phyloP scores from a whole-genome alignment of 2,113 vertebrate species.

The Empidonax alnorum region DNA sequence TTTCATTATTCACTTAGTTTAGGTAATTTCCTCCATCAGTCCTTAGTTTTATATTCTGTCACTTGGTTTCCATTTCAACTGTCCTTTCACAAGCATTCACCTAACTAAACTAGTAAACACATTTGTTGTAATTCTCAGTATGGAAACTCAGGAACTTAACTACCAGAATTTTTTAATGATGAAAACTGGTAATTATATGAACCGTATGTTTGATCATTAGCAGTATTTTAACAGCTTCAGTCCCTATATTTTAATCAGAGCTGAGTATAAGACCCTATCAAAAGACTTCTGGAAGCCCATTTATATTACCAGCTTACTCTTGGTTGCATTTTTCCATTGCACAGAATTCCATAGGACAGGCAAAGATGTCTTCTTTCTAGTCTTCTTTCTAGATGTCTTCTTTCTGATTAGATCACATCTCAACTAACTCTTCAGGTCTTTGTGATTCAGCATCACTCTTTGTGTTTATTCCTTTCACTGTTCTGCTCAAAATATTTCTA shows the following conservation, averaged over 20 bases:
- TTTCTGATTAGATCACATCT: neutral
- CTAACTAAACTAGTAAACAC: neutral
- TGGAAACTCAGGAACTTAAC: neutral
- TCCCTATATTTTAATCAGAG: neutral
- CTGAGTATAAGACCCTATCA: neutral
- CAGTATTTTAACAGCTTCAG: neutral
- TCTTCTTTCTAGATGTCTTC: neutral
- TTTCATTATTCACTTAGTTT: neutral
- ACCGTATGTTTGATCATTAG: neutral
- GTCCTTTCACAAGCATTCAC: neutral
- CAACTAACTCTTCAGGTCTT: neutral
- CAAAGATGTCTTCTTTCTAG: neutral
- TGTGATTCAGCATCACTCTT: neutral
- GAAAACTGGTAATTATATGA: neutral
- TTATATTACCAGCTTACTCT: neutral
- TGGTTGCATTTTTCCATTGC: neutral
- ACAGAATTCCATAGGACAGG: neutral
- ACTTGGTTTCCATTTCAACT: neutral
- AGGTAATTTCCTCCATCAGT: neutral
- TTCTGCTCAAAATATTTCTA: fast-evolving
- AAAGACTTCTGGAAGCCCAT: neutral
- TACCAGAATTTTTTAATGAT: neutral
- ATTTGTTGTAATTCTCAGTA: neutral
- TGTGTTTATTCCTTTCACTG: neutral
- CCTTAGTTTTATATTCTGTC: neutral